phyloP scores from a whole-genome alignment of 2,113 vertebrate species.

The Talpa occidentalis region DNA sequence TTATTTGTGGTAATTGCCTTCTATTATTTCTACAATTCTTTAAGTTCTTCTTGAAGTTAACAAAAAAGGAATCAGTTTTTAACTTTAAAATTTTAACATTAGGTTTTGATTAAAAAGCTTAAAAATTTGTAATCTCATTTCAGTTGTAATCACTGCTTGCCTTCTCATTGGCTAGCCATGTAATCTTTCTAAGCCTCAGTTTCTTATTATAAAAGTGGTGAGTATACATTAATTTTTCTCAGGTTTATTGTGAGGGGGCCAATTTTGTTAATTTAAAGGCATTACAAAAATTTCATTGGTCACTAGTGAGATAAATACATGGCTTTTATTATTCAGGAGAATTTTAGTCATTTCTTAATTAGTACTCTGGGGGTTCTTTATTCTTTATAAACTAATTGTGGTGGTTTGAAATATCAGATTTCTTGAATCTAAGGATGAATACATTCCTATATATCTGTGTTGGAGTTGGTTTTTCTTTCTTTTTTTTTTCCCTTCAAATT shows the following conservation, averaged over 20 bases:
- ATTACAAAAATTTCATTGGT: neutral
- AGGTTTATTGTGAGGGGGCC: neutral
- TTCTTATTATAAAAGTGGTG: neutral
- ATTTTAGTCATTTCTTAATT: conserved; percentile 22
- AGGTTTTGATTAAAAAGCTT: conserved; percentile 2
- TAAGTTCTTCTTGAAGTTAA: neutral
- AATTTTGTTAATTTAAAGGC: neutral
- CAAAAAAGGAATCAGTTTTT: neutral
- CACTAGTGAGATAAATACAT: neutral
- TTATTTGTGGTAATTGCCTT: neutral
- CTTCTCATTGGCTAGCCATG: neutral
- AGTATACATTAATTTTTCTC: neutral
- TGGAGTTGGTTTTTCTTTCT: neutral
- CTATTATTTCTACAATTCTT: neutral
- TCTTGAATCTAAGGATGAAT: neutral
- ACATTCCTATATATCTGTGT: neutral
- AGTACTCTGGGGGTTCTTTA: neutral
- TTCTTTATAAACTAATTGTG: conserved; percentile 27
- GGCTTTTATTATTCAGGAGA: conserved; percentile 19
- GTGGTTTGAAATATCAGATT: neutral
- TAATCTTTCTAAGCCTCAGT: neutral
- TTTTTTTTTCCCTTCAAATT: neutral
- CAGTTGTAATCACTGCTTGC: neutral
- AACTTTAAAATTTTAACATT: neutral
- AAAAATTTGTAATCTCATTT: neutral